phyloP scores from a whole-genome alignment of 2,888 invertebrate genomes.

The Bibio marci region DNA sequence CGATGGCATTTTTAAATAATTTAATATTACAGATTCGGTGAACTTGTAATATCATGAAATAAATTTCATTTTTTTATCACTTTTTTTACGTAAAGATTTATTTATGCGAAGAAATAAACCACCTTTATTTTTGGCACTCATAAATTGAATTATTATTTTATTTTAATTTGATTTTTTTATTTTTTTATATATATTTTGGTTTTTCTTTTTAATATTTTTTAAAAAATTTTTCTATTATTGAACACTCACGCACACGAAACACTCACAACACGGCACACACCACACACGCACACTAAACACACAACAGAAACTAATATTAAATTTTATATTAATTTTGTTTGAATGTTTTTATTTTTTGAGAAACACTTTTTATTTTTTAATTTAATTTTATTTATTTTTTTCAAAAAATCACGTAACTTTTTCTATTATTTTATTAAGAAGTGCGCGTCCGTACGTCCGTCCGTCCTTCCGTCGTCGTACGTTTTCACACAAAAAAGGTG shows the following conservation, averaged over 20 bases:
- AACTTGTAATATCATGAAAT: constrained; percentile 31
- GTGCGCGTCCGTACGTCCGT: too few species aligned
- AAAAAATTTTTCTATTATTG: too few species aligned
- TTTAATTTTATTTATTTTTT: too few species aligned
- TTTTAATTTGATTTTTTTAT: neutral
- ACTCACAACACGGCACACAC: neutral
- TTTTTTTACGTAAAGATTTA: constrained; percentile 27
- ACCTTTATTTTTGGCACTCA: constrained; percentile 22
- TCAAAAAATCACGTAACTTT: too few species aligned
- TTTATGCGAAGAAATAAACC: constrained; percentile 25
- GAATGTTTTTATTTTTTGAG: too few species aligned
- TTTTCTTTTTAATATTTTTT: neutral
- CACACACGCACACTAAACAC: too few species aligned
- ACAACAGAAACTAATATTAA: too few species aligned
- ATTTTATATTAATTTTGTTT: too few species aligned
- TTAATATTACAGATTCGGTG: constrained; percentile 31
- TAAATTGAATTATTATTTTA: constrained; percentile 14
- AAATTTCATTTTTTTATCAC: constrained; percentile 30
- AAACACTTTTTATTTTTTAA: too few species aligned
- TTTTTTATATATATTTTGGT: neutral
- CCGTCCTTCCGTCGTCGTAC: too few species aligned
- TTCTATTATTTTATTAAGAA: too few species aligned
- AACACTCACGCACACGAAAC: neutral
- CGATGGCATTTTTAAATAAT: constrained; percentile 57
- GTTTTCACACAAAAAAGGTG: too few species aligned